phyloP scores from a whole-genome alignment of 1,140 invertebrate species.

The Drosophila navojoa region DNA sequence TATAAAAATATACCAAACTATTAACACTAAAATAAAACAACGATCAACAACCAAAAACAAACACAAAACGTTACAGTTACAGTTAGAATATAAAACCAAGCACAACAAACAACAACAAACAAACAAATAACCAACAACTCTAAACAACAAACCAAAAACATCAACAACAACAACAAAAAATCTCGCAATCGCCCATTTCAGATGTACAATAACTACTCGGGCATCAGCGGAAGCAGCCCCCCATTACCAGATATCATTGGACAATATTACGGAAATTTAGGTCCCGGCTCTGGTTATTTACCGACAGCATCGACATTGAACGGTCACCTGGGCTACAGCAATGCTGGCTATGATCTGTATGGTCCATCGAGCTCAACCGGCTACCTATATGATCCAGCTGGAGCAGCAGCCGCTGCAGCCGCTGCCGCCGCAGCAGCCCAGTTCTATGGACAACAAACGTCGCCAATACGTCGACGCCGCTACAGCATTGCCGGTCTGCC shows the following conservation, averaged over 20 bases:
- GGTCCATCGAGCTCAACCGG: slow-evolving; percentile 54
- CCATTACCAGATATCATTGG: slow-evolving; percentile 83
- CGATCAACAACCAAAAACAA: slow-evolving; percentile 51
- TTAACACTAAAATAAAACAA: slow-evolving; percentile 19
- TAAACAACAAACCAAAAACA: slow-evolving; percentile 39
- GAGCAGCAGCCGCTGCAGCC: slow-evolving; percentile 50
- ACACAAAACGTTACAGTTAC: slow-evolving; percentile 57
- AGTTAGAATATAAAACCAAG: slow-evolving; percentile 44
- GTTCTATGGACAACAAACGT: slow-evolving; percentile 59
- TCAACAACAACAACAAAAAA: slow-evolving; percentile 47
- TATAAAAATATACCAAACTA: slow-evolving; percentile 14
- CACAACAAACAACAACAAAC: slow-evolving; percentile 1
- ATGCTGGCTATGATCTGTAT: slow-evolving; percentile 62
- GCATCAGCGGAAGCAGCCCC: slow-evolving; percentile 76
- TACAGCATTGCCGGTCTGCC: slow-evolving; percentile 83
- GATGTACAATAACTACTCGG: slow-evolving; percentile 83
- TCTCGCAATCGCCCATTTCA: slow-evolving; percentile 84
- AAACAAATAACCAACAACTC: slow-evolving; percentile 18
- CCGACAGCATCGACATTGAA: slow-evolving; percentile 23
- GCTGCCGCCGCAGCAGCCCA: slow-evolving; percentile 57
- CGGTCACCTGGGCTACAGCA: slow-evolving; percentile 47
- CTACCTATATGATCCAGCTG: slow-evolving; percentile 53
- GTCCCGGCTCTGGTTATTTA: neutral
- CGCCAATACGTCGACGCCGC: slow-evolving; percentile 77
- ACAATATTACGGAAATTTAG: slow-evolving; percentile 67